Percentiles rank a stretch among this genome's conserved stretches.
These are phyloP conservation scores for Laspeyria flexula DNA, from an alignment of 2,888 invertebrate genomes.

Conservation along the genomic window DNA sequence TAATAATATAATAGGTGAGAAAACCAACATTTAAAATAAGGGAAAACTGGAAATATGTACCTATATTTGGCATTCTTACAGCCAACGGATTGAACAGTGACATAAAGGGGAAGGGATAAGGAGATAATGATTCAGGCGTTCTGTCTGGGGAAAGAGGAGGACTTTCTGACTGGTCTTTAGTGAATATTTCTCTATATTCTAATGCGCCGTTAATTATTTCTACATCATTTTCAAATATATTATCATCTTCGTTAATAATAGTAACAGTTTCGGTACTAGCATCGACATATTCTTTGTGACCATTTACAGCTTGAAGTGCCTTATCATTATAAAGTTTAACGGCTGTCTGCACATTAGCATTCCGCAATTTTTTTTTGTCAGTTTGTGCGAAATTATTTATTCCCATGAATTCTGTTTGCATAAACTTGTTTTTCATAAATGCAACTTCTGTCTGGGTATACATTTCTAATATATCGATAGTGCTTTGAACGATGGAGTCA, in stretches of 20 bases:
- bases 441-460: constrained; percentile 71
- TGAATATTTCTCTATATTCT: constrained; percentile 28
- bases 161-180: constrained; percentile 75
- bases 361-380: constrained; percentile 62
- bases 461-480: constrained; percentile 66
- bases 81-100: constrained; percentile 81
- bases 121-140: constrained; percentile 53
- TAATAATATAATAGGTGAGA: constrained; percentile 26
- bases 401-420: constrained; percentile 63
- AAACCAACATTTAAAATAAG: constrained; percentile 55
- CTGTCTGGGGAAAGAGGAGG: constrained; percentile 78
- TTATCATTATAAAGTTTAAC: constrained; percentile 56
- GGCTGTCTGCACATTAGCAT: constrained; percentile 64
- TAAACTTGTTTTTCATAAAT: constrained; percentile 70
- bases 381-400: constrained; percentile 67
- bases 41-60: constrained; percentile 65
- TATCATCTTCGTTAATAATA: constrained; percentile 50
- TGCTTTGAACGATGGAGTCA: constrained; percentile 72
- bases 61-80: constrained; percentile 80
- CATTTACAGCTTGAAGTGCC: constrained; percentile 57
- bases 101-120: constrained; percentile 71
- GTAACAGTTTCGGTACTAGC: constrained; percentile 61
- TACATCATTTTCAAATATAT: constrained; percentile 39
- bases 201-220: constrained; percentile 26
- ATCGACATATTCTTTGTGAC: constrained; percentile 48